Evolutionary conservation across 1,140 invertebrate genomes (phyloP).

Genomic region (Drosophila ananassae): DNA sequence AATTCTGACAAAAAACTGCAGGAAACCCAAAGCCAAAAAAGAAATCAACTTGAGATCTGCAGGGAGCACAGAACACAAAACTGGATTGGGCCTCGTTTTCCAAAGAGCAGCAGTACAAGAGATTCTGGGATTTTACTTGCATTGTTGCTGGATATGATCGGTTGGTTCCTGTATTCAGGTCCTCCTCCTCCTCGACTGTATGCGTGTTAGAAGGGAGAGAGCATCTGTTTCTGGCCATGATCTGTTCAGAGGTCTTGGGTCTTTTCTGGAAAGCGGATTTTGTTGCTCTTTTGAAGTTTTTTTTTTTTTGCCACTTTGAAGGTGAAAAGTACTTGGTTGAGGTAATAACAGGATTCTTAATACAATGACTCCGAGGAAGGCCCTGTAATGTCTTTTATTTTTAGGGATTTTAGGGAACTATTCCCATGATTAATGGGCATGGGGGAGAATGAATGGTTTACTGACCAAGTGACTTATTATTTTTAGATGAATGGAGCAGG

Average conservation of each 20-base stretch:
- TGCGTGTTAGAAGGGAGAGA: conserved; percentile 54
- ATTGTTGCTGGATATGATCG: conserved; percentile 71
- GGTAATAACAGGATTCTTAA: conserved; percentile 49
- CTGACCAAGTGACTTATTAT: neutral
- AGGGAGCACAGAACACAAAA: conserved; percentile 56
- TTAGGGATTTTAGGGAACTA: neutral
- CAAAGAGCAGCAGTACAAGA: conserved; percentile 54
- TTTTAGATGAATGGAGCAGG: conserved; percentile 7
- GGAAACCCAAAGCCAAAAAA: conserved; percentile 56
- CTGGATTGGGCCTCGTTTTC: conserved; percentile 76
- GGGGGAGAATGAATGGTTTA: too few relatives aligned
- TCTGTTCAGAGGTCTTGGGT: conserved; percentile 27
- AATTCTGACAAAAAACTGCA: conserved; percentile 79
- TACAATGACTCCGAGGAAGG: conserved; percentile 12
- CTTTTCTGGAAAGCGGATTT: conserved; percentile 31
- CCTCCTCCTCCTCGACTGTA: too few relatives aligned
- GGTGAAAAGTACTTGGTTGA: conserved; percentile 72
- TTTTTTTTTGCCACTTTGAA: conserved; percentile 36
- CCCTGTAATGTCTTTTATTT: conserved; percentile 18
- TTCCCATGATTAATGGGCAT: neutral
- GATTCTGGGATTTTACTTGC: conserved; percentile 75
- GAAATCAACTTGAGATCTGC: conserved; percentile 77
- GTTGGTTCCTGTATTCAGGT: conserved; percentile 4
- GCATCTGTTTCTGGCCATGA: conserved; percentile 63
- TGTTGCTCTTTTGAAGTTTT: conserved; percentile 52